Percentiles rank a stretch among this genome's conserved stretches.
These are phyloP conservation scores for Lysandra coridon DNA, from an alignment of 2,888 invertebrate genomes.

Conservation along the genomic window DNA sequence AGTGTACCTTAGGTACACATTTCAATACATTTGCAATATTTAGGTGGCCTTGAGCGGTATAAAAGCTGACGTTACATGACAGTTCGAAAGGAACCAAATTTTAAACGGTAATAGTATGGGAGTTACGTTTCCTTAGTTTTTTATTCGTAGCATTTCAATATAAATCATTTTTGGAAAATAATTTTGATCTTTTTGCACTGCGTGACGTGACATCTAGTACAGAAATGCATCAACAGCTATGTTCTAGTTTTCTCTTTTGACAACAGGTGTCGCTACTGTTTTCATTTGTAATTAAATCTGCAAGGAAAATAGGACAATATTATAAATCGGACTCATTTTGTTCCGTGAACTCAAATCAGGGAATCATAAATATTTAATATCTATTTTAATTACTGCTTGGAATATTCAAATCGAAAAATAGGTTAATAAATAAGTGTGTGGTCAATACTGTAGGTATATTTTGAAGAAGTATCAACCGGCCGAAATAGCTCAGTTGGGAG, in stretches of 20 bases:
- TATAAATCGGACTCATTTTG: background rate
- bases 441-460: slow-evolving; percentile 44
- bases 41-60: no score
- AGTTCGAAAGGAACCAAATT: no score
- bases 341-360: background rate
- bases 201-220: background rate
- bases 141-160: no score
- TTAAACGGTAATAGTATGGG: no score
- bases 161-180: no score
- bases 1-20: no score
- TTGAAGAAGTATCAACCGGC: slow-evolving; percentile 44
- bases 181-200: background rate
- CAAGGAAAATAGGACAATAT: background rate
- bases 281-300: background rate
- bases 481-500: slow-evolving; percentile 85
- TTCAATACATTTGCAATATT: no score
- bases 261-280: background rate
- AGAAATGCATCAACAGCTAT: background rate
- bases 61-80: no score
- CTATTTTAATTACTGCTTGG: background rate
- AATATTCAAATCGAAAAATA: background rate
- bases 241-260: background rate
- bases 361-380: background rate
- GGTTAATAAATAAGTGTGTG: background rate
- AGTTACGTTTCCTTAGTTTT: no score